Percentiles rank a stretch among this genome's conserved stretches.
Conservation (phyloP, 2,113 vertebrate genomes). For the Synodontis membranacea region DNA sequence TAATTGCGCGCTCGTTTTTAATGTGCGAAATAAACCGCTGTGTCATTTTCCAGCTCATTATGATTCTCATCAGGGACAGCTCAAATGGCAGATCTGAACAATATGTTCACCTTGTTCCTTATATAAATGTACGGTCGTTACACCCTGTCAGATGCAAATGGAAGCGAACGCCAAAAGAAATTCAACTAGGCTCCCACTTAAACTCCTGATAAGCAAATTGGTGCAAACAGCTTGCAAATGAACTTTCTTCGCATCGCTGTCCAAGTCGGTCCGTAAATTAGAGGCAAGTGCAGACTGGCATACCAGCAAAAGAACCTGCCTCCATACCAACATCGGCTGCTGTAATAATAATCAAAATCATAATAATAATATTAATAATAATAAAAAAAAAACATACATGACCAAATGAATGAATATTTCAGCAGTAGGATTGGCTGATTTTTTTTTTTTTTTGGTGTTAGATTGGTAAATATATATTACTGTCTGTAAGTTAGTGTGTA, state of each 20-base stretch:
- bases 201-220: conserved; percentile 1
- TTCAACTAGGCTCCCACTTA: conserved; percentile 4
- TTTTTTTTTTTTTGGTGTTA: no score
- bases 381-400: conserved; percentile 39
- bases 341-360: background rate
- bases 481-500: background rate
- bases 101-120: background rate
- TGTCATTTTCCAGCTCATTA: background rate
- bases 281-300: background rate
- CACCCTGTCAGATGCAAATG: background rate
- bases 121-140: background rate
- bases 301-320: conserved; percentile 16
- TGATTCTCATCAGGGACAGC: conserved; percentile 6
- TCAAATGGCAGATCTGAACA: background rate
- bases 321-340: conserved; percentile 35
- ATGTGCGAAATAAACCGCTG: conserved; percentile 16
- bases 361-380: background rate
- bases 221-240: background rate
- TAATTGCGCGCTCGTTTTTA: conserved; percentile 31
- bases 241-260: conserved; percentile 21
- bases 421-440: no score
- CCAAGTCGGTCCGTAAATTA: conserved; percentile 27
- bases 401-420: no score
- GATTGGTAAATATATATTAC: background rate
- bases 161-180: background rate